Percentiles rank a stretch among this genome's conserved stretches.
phyloP scores from a whole-genome alignment of 2,797 vertebrate genomes.

The Poecile montanus region DNA sequence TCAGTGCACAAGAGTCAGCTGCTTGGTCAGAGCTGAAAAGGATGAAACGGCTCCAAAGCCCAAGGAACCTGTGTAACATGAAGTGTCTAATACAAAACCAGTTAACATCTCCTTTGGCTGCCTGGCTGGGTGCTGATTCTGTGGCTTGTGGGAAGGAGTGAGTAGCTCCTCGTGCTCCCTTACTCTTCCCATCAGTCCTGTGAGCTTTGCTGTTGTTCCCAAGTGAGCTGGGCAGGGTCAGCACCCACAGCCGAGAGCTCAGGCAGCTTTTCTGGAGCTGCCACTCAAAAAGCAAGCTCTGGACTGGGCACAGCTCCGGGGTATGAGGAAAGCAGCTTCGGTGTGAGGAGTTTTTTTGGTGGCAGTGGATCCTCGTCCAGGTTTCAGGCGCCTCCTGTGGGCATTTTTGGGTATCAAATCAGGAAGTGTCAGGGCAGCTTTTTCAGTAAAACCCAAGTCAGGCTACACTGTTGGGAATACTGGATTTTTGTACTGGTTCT shows the following conservation, averaged over 20 bases:
- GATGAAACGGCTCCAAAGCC: background rate
- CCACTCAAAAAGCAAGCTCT: background rate
- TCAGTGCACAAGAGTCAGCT: background rate
- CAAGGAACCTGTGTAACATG: background rate
- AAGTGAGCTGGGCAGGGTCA: background rate
- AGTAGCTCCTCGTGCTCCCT: background rate
- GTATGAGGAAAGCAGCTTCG: background rate
- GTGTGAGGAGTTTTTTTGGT: background rate
- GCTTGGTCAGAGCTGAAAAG: background rate
- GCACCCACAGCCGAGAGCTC: background rate
- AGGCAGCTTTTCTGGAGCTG: background rate
- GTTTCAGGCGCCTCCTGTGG: constrained; percentile 29
- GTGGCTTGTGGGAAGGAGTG: background rate
- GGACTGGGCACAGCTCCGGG: background rate
- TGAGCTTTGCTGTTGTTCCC: background rate
- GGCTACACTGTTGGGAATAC: background rate
- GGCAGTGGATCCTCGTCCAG: background rate
- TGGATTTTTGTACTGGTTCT: background rate
- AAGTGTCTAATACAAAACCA: background rate
- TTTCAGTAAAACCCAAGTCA: background rate
- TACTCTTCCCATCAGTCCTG: background rate
- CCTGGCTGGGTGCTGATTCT: background rate
- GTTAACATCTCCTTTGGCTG: background rate
- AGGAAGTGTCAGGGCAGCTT: background rate
- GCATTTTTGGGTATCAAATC: background rate